These are phyloP conservation scores for Hybognathus amarus DNA, from an alignment of 2,797 vertebrate species.

Conservation along the genomic window DNA sequence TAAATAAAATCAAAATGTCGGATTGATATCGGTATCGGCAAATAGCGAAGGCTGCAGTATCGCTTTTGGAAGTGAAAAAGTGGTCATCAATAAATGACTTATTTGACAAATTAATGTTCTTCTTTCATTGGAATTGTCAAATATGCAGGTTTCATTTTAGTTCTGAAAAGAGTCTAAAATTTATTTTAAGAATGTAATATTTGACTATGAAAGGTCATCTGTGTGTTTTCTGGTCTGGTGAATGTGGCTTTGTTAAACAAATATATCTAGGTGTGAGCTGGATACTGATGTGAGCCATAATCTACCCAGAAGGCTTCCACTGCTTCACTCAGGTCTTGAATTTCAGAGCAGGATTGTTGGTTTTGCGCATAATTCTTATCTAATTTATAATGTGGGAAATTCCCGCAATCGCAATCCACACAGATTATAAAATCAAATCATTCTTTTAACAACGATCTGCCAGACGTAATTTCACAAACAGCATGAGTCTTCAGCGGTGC, in stretches of 20 bases:
- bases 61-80: too few species aligned
- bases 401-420: too few species aligned
- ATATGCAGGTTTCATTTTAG: neutral
- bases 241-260: conserved; percentile 17
- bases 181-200: conserved; percentile 34
- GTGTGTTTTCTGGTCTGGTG: conserved; percentile 35
- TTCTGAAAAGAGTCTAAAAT: neutral
- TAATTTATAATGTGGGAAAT: too few species aligned
- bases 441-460: too few species aligned
- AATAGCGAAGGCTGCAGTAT: too few species aligned
- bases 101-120: neutral
- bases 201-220: conserved; percentile 40
- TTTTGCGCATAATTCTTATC: too few species aligned
- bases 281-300: conserved; percentile 33
- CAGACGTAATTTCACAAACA: too few species aligned
- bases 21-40: too few species aligned
- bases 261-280: conserved; percentile 33
- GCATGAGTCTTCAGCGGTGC: too few species aligned
- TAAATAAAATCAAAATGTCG: too few species aligned
- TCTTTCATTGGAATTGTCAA: neutral
- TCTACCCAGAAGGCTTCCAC: conserved; percentile 32
- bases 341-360: too few species aligned
- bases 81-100: neutral
- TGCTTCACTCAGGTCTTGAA: neutral
- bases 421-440: too few species aligned